These are phyloP conservation scores for Melanogrammus aeglefinus DNA, from an alignment of 2,797 vertebrate genomes.

Conservation along the genomic window DNA sequence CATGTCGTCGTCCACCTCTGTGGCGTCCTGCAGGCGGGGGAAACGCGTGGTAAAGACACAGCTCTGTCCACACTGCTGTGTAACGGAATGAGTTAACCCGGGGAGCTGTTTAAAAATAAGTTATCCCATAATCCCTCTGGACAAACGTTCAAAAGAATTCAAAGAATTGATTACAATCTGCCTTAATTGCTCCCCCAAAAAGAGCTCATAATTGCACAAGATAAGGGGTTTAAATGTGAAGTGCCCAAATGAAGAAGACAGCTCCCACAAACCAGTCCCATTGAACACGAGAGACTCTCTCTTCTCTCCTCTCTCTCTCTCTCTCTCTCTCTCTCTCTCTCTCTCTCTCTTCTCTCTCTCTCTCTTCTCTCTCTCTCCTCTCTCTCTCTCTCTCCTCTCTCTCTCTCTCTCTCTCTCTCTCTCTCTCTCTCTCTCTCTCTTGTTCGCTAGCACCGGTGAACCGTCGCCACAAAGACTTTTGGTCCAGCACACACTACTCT, in stretches of 20 bases:
- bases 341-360: slow-evolving; percentile 4
- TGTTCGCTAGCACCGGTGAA: slow-evolving; percentile 23
- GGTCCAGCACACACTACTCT: slow-evolving; percentile 55
- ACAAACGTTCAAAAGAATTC: neutral
- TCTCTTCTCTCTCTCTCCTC: neutral
- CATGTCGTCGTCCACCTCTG: slow-evolving; percentile 78
- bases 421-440: slow-evolving; percentile 20
- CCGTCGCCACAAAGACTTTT: slow-evolving; percentile 51
- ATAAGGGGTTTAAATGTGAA: neutral
- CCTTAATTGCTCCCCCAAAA: neutral
- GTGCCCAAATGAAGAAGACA: neutral
- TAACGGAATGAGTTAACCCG: neutral
- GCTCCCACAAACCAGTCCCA: neutral
- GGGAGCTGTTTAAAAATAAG: neutral
- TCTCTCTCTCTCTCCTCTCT: slow-evolving; percentile 2
- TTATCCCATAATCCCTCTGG: neutral
- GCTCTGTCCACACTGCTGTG: slow-evolving; percentile 1
- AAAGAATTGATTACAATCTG: neutral
- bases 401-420: slow-evolving; percentile 12
- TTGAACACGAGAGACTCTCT: neutral
- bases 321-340: neutral
- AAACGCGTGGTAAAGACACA: slow-evolving; percentile 4
- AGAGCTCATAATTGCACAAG: neutral
- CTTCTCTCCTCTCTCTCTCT: neutral
- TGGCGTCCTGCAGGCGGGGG: slow-evolving; percentile 63